Conservation (phyloP, 2,113 vertebrate species). For the Siniperca knerii region DNA sequence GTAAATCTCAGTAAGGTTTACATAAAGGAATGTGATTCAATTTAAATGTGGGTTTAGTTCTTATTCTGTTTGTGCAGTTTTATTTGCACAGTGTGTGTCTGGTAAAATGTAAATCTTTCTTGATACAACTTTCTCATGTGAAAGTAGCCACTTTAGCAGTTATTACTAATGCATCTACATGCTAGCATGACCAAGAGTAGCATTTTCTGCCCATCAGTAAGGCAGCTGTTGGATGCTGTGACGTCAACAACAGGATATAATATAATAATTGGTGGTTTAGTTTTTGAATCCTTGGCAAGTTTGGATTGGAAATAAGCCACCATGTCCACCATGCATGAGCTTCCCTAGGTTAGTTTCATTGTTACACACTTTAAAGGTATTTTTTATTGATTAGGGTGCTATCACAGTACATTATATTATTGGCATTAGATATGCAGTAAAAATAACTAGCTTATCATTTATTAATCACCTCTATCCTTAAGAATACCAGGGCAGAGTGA, state of each 20-base stretch:
- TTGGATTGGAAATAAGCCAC: background rate
- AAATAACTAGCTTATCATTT: slow-evolving; percentile 15
- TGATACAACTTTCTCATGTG: too few species aligned
- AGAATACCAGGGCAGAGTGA: background rate
- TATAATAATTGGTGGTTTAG: background rate
- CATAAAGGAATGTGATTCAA: background rate
- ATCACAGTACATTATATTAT: slow-evolving; percentile 3
- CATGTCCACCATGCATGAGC: background rate
- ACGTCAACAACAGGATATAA: background rate
- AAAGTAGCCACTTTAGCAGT: background rate
- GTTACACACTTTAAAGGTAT: background rate
- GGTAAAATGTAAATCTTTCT: background rate
- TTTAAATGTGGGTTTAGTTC: background rate
- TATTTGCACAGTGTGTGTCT: background rate
- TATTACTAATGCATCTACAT: background rate
- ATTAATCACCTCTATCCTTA: background rate
- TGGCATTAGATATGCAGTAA: background rate
- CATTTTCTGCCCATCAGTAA: background rate
- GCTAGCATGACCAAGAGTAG: background rate
- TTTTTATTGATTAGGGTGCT: slow-evolving; percentile 3
- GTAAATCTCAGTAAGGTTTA: background rate
- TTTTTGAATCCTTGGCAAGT: background rate
- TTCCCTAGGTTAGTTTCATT: background rate
- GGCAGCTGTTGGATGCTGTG: background rate
- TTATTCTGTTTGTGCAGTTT: background rate